phyloP scores from a whole-genome alignment of 1,140 invertebrate species.

The Drosophila truncata region DNA sequence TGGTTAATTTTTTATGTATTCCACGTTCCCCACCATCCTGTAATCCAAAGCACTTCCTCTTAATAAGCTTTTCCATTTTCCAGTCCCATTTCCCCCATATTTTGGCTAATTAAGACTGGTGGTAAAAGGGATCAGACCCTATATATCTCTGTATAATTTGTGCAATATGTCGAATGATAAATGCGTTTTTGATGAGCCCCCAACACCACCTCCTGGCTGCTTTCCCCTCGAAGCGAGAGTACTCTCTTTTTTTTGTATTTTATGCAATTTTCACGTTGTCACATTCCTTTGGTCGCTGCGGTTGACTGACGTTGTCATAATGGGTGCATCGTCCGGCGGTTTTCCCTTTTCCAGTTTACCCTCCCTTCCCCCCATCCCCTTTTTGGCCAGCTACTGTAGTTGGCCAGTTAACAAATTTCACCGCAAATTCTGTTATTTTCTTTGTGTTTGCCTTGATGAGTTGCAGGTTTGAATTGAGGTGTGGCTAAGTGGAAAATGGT shows the following conservation, averaged over 20 bases:
- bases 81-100: not conserved
- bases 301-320: constrained; percentile 56
- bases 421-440: constrained; percentile 52
- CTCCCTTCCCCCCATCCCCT: too few relatives aligned
- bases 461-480: constrained; percentile 31
- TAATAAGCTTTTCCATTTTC: constrained; percentile 41
- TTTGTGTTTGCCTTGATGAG: constrained; percentile 49
- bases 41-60: constrained; percentile 18
- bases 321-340: constrained; percentile 49
- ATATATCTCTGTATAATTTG: constrained; percentile 36
- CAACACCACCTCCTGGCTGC: not conserved
- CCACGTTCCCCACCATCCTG: too few relatives aligned
- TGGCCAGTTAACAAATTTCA: constrained; percentile 51
- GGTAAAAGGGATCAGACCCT: not conserved
- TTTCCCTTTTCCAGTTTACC: constrained; percentile 14
- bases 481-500: constrained; percentile 32
- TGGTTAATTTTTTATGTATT: too few relatives aligned
- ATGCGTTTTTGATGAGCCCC: constrained; percentile 71
- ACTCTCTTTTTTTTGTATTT: constrained; percentile 35
- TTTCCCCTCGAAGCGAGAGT: constrained; percentile 17
- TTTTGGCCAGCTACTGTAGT: constrained; percentile 8
- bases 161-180: constrained; percentile 62
- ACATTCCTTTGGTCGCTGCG: constrained; percentile 71
- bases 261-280: constrained; percentile 64
- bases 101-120: constrained; percentile 39